Base-by-base conservation (phyloP, 35 echinoderm and acorn worm genomes). In the Hemicentrotus pulcherrimus region DNA sequence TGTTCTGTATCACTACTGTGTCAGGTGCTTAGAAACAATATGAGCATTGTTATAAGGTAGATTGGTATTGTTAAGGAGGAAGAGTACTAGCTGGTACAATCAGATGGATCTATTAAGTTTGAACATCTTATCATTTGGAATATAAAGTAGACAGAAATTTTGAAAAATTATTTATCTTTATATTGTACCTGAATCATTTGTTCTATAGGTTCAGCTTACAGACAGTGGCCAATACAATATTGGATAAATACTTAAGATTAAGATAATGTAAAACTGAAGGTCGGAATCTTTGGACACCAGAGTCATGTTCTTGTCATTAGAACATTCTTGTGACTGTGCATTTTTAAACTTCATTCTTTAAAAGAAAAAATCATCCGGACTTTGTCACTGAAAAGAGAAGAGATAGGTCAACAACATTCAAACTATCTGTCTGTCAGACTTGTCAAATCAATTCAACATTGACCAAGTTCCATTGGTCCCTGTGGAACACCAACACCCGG, bases 401-500 rank as follows among this genome's bases (percentile, higher is more conserved):
- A 78, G 65, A 18, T 28, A 7, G 65, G 65, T 78, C 19, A 78
- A 78, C 7, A 78, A 78, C 65, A n/a, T 28, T 78, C 22, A 78
- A 78, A 5, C 65, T 18, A 78, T 78, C 65, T n/a, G 65, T 78
- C 65, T 78, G 65, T 78, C 65, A 78, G 65, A 78, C 65, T 28
- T 28, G 61, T 71, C 61, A 71, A 71, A 71, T 78, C 65, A 78
- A 78, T 78, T 78, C 65, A 78, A 28, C 65, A 78, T 78, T 78
- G n/a, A 78, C 65, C 65, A 78, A 78, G 65, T 78, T 78, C 65
- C 65, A 78, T n/a, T 28, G 19, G 65, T 78, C 65, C 65, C 65
- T 22, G 22, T 22, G 65, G 65, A 78, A 22, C 18, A 22, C 65
- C 65, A 22, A n/a, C 65, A 78, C 65, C 65, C n/a, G n/a, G n/a